Conservation (phyloP, 2,797 vertebrate genomes). For the Anolis apletophallus region DNA sequence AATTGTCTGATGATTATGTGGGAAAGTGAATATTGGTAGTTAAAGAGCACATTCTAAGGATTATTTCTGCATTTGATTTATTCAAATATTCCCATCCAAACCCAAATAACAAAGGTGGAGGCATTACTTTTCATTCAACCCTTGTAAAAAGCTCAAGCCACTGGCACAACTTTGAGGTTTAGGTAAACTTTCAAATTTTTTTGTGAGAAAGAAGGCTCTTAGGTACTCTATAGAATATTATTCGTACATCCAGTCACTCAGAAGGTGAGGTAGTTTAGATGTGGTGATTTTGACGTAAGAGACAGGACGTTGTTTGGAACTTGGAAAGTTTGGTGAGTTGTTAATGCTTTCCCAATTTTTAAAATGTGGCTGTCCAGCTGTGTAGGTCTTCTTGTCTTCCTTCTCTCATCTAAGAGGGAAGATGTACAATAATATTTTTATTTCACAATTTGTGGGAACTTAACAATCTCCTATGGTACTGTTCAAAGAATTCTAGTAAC, state of each 20-base stretch:
- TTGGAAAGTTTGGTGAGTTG: background rate
- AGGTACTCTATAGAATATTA: background rate
- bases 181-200: background rate
- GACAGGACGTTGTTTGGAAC: background rate
- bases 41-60: too few relatives aligned
- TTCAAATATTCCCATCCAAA: too few relatives aligned
- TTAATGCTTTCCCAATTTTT: background rate
- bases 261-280: background rate
- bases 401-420: constrained; percentile 4
- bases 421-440: constrained; percentile 28
- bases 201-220: background rate
- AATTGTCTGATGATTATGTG: too few relatives aligned
- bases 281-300: too few relatives aligned
- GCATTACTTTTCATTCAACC: too few relatives aligned
- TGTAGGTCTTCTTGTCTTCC: constrained; percentile 4
- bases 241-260: background rate
- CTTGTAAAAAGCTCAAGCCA: background rate
- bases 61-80: too few relatives aligned
- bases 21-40: too few relatives aligned
- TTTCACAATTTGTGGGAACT: constrained; percentile 32
- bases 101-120: too few relatives aligned
- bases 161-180: background rate
- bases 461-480: constrained; percentile 19
- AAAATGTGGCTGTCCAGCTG: constrained; percentile 6
- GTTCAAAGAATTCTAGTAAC: constrained; percentile 26